Conservation (phyloP, 2,888 invertebrate genomes). For the Trilocha varians region DNA sequence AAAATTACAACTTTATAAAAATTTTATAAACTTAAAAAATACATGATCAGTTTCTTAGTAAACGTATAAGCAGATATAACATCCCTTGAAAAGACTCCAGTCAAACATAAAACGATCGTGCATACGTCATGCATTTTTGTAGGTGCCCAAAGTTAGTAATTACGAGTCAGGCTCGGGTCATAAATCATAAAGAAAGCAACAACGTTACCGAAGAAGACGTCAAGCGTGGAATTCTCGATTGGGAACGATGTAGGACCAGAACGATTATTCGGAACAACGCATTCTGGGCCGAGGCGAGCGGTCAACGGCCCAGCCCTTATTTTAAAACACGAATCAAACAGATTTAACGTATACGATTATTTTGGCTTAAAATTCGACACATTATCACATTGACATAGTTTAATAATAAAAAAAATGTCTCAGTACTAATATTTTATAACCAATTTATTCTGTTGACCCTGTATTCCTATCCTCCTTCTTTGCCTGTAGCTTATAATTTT, state of each 20-base stretch:
- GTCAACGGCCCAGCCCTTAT: conserved; percentile 48
- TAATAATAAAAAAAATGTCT: conserved; percentile 37
- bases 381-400: conserved; percentile 31
- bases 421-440: too few species aligned
- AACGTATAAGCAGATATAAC: too few species aligned
- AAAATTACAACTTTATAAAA: too few species aligned
- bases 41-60: too few species aligned
- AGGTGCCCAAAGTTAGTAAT: conserved; percentile 23
- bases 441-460: too few species aligned
- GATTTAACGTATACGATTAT: too few species aligned
- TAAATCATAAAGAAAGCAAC: conserved; percentile 64
- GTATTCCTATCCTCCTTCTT: too few species aligned
- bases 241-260: conserved; percentile 54
- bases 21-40: too few species aligned
- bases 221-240: conserved; percentile 60
- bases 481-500: too few species aligned
- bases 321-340: conserved; percentile 39
- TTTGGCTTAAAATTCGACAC: too few species aligned
- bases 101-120: conserved; percentile 4
- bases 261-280: conserved; percentile 50
- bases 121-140: not conserved
- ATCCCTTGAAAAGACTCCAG: too few species aligned
- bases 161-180: conserved; percentile 31
- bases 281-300: conserved; percentile 58
- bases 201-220: conserved; percentile 55